A percentile compares a stretch with the other conserved stretches of the same genome.
Conservation (phyloP, 2,113 vertebrate species). For the Rynchops niger region DNA sequence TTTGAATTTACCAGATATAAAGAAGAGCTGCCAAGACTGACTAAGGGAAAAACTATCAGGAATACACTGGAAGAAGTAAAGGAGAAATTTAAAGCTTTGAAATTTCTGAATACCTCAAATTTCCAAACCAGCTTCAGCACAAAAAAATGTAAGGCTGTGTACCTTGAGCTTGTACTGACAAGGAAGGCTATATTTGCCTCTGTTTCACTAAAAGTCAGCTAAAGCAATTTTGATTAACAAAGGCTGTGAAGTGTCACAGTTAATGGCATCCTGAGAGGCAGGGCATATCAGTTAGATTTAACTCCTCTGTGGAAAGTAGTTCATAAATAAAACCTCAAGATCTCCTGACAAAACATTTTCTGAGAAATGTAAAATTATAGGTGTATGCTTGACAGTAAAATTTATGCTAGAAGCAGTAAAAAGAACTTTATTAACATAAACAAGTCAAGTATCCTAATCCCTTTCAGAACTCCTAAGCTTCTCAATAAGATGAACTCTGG, state of each 20-base stretch:
- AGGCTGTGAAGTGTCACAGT: conserved; percentile 52
- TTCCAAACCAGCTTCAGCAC: background rate
- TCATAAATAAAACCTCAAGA: conserved; percentile 63
- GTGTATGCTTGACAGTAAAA: conserved; percentile 56
- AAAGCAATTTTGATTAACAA: conserved; percentile 63
- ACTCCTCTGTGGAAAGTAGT: conserved; percentile 58
- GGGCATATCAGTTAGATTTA: conserved; percentile 57
- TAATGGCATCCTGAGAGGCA: conserved; percentile 58
- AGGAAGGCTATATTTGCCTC: background rate
- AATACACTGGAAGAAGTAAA: background rate
- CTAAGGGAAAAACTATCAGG: background rate
- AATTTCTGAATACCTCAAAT: background rate
- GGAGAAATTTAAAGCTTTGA: background rate
- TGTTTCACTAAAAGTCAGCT: conserved; percentile 32
- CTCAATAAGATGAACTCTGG: background rate
- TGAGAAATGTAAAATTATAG: conserved; percentile 70
- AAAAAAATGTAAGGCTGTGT: background rate
- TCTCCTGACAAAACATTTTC: conserved; percentile 70
- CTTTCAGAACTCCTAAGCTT: conserved; percentile 46
- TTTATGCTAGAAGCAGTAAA: conserved; percentile 58
- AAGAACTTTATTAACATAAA: conserved; percentile 71
- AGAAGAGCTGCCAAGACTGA: background rate
- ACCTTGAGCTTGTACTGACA: background rate
- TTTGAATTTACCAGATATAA: background rate
- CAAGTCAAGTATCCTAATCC: conserved; percentile 59